Evolutionary conservation across 2,797 vertebrate species (phyloP).

Genomic region (Calcarius lapponicus): DNA sequence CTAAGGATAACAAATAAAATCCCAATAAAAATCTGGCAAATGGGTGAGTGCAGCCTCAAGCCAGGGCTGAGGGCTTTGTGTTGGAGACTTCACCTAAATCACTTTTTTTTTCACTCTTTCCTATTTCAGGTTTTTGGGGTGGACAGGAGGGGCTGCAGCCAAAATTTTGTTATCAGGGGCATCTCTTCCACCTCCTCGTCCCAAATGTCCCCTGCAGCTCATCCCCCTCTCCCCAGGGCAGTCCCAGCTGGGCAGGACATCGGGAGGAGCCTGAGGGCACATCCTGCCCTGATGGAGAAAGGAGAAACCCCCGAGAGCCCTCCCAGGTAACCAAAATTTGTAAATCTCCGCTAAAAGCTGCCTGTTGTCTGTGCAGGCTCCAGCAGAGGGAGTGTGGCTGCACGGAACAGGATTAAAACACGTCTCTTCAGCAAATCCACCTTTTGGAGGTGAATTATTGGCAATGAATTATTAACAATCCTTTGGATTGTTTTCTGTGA

Average conservation of each 20-base stretch:
- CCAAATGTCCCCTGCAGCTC: not conserved
- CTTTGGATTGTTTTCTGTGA: not conserved
- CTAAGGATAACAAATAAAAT: accelerated
- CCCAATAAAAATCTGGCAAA: not conserved
- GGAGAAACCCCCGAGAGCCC: not conserved
- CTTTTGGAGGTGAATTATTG: not conserved
- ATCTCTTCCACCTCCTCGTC: not conserved
- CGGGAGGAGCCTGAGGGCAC: not conserved
- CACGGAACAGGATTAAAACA: accelerated
- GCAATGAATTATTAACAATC: not conserved
- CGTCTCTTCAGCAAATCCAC: accelerated
- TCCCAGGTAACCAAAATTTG: not conserved
- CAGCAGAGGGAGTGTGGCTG: constrained; percentile 55
- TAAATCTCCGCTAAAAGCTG: accelerated
- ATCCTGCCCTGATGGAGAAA: not conserved
- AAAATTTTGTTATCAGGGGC: accelerated
- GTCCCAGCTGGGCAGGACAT: accelerated
- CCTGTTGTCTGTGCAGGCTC: not conserved
- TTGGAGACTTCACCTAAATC: not conserved
- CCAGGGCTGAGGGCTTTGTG: not conserved
- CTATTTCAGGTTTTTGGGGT: no score
- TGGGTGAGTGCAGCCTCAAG: accelerated
- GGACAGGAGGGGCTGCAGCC: not conserved
- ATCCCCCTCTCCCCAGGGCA: not conserved
- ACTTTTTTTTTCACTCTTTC: not conserved